Evolutionary conservation across 30 jellyfish, hydroid and myxozoan genomes (phyloP).

Genomic region (Hydractinia echinata): DNA sequence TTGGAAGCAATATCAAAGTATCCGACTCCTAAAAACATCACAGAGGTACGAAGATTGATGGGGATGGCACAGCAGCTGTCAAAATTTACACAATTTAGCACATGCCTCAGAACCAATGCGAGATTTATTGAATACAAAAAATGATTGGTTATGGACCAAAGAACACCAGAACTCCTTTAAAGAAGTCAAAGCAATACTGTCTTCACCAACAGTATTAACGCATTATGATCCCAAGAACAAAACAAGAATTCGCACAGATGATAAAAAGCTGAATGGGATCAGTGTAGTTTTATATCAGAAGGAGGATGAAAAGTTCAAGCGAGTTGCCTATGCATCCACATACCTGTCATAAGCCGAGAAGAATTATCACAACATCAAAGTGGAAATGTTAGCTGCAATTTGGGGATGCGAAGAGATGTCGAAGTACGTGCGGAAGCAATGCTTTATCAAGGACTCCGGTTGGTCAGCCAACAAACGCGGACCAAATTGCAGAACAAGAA

Average conservation of each 20-base stretch:
- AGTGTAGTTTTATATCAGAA: slow-evolving; percentile 5
- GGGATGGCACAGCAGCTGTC: slow-evolving; percentile 6
- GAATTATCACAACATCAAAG: background rate
- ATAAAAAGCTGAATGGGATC: background rate
- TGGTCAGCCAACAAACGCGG: slow-evolving; percentile 1
- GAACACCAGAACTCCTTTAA: background rate
- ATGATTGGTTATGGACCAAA: background rate
- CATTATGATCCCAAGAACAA: background rate
- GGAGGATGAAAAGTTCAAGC: slow-evolving; percentile 14
- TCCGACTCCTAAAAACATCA: background rate
- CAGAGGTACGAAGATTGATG: background rate
- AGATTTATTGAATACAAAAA: background rate
- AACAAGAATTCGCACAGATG: slow-evolving; percentile 2
- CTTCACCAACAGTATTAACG: background rate
- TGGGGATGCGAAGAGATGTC: slow-evolving; percentile 1
- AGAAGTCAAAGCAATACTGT: background rate
- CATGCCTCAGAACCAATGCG: background rate
- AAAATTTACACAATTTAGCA: background rate
- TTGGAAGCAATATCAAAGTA: background rate
- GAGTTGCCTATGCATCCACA: slow-evolving; percentile 49
- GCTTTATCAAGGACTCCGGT: slow-evolving; percentile 4
- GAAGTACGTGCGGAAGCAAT: background rate
- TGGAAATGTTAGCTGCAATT: slow-evolving; percentile 6
- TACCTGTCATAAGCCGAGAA: slow-evolving; percentile 16
- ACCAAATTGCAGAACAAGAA: slow-evolving; percentile 1